Conservation (phyloP, 2,113 vertebrate genomes). For the Pachycephala philippinensis region DNA sequence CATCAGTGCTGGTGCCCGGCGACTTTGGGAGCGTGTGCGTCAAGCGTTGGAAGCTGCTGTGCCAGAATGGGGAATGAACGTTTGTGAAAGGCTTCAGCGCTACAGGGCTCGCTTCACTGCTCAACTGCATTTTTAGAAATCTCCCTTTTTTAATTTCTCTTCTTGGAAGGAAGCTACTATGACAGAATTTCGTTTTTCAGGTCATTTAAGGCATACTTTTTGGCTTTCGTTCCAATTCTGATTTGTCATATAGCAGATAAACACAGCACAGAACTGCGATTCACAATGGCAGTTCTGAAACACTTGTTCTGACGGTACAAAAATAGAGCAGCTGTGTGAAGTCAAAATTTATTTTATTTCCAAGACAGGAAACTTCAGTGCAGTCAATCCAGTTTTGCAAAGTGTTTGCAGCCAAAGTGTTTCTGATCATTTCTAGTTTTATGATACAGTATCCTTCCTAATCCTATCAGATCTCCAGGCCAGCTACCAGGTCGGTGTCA, state of each 20-base stretch:
- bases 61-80: background rate
- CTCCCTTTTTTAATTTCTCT: conserved; percentile 6
- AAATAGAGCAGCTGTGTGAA: conserved; percentile 58
- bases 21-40: background rate
- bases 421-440: conserved; percentile 16
- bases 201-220: conserved; percentile 30
- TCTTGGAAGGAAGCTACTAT: conserved; percentile 53
- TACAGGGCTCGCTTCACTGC: background rate
- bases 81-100: background rate
- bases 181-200: background rate
- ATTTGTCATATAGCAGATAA: conserved; percentile 51
- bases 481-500: background rate
- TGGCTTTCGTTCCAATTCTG: conserved; percentile 1
- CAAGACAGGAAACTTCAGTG: conserved; percentile 3
- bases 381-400: conserved; percentile 25
- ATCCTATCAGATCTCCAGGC: background rate
- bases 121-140: conserved; percentile 31
- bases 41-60: background rate
- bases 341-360: conserved; percentile 47
- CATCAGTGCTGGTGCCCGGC: background rate
- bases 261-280: conserved; percentile 2
- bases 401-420: background rate
- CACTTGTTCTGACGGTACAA: conserved; percentile 20
- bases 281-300: conserved; percentile 56
- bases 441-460: background rate